Base-by-base conservation (phyloP, 2,113 vertebrate species). In the Tamias sibiricus region DNA sequence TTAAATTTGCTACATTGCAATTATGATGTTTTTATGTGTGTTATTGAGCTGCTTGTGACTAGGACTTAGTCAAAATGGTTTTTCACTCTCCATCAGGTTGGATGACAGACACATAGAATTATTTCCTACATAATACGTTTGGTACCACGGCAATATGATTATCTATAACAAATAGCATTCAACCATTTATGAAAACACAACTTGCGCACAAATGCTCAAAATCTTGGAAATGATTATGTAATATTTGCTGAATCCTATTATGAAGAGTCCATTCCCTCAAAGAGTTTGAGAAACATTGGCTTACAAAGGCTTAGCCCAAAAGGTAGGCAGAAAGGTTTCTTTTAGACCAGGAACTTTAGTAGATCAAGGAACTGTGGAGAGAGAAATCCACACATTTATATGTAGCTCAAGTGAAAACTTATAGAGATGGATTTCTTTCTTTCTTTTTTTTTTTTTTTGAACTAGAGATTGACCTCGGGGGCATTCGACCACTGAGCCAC, bases 211-310 rank as follows among this genome's bases (percentile, higher is more conserved):
- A 94, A 69, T 77, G 47, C 26, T 37, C 30, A 57, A 68, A 68
- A 44, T 69, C 37, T 75, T 84, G 24, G 47, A 71, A 77, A 69
- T 40, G 85, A 54, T 76, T 82, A 69, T 59, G 35, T 59, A 94
- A 75, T 82, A 75, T 74, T 88, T 94, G 66, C 42, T 82, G 80
- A 94, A 88, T 66, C 42, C 85, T 87, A n/a, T 80, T 42, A 82
- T n/a, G 62, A 71, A 74, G 76, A 80, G 52, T 81, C 19, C 13
- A 82, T 94, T 81, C 42, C 52, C 26, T 87, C 35, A 87, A 66
- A 72, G 49, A 71, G 26, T 94, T 74, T 88, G 35, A 64, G 77
- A 64, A 82, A n/a, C 11, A 12, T 88, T 88, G 54, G 20, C n/a
- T 75, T 74, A 64, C 42, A 72, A 62, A 47, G 8, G 4, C 79